Conservation (phyloP, 2,113 vertebrate genomes). For the Speoplatyrhinus poulsoni region DNA sequence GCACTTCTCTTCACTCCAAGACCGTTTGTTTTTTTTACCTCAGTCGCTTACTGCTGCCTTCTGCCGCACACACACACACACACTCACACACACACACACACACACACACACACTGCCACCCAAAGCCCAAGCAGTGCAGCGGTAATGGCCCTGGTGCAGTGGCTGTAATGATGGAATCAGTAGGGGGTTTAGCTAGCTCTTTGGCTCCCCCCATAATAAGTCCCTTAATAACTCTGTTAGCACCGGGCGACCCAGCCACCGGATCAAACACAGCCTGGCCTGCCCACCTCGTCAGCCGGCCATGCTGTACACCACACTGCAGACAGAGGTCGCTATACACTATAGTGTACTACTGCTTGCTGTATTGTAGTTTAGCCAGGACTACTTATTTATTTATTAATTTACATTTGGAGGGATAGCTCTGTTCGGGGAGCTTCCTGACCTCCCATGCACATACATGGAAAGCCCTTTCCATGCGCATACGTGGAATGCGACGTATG, state of each 20-base stretch:
- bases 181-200: constrained; percentile 65
- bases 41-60: constrained; percentile 1
- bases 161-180: constrained; percentile 74
- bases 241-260: constrained; percentile 63
- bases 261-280: constrained; percentile 61
- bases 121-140: constrained; percentile 61
- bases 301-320: constrained; percentile 31
- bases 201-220: constrained; percentile 71
- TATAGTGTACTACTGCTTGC: too few species aligned
- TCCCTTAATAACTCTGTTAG: constrained; percentile 76
- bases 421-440: too few species aligned
- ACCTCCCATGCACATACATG: too few species aligned
- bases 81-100: background rate
- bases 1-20: constrained; percentile 32
- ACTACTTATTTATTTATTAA: too few species aligned
- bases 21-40: constrained; percentile 27
- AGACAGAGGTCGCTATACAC: background rate
- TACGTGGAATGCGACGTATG: too few species aligned
- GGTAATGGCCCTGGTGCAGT: constrained; percentile 68
- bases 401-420: too few species aligned
- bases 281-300: constrained; percentile 25
- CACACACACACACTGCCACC: constrained; percentile 46
- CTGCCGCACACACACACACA: constrained; percentile 15
- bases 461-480: too few species aligned
- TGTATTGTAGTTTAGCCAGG: too few species aligned